Evolutionary conservation across 2,888 invertebrate species (phyloP), one percentile per base, ranked within the genome.

Genomic region (Megaustenia siamemsis): DNA sequence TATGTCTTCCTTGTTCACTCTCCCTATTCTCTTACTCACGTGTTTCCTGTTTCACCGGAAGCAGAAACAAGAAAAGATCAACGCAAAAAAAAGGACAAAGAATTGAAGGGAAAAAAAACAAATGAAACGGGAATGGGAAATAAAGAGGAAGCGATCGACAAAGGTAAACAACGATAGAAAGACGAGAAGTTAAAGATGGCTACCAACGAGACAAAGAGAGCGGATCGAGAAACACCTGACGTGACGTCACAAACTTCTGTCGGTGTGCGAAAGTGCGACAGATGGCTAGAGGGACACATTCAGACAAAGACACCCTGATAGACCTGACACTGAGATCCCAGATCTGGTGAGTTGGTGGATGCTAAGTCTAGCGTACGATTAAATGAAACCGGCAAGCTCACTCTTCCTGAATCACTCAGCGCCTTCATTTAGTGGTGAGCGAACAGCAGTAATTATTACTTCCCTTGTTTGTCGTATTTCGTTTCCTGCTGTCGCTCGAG

Each of bases 241-340:
- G 32, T 80, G 80, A 80, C 80, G 80, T 80, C 68, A 69, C 80
- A 78, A 28, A 66, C 63, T 38, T 60, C 79, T 53, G 69, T 69
- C 80, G 53, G 32, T 68, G 49, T 10, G n/a, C n/a, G 63, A 68
- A 69, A 69, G 38, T 32, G 80, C 49, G 80, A 49, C 80, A 80
- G 80, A 80, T 80, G 80, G 40, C 49, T 15, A 18, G 21, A 43
- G 45, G 68, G 53, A 43, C 60, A 32, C 43, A 32, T 18, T 66
- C 66, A 24, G 63, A 78, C 78, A 78, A 78, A 78, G 78, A 78
- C 78, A 45, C 40, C n/a, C 38, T n/a, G 24, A 1, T 1, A 32
- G 38, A 60, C n/a, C 60, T 40, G 77, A 77, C 40, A 38, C 28
- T 38, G 77, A 56, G 45, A 77, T 38, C n/a, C n/a, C 1, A 38